Conservation (phyloP, 2,888 invertebrate species). For the Molorchus minor region DNA sequence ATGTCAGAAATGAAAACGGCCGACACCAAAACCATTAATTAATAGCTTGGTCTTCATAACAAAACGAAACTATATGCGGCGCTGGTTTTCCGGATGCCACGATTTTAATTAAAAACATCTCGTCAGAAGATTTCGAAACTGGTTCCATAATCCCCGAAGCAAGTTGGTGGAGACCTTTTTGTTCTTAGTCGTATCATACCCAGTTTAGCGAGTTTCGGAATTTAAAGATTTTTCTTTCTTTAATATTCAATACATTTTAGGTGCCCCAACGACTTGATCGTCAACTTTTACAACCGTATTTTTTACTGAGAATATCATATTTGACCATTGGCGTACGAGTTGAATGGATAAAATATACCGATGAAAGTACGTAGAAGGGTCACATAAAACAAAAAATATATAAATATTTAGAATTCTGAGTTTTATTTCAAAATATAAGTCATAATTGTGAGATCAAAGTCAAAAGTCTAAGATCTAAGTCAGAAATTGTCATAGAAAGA, state of each 20-base stretch:
- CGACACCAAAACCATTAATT: neutral
- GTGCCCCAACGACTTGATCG: slow-evolving; percentile 16
- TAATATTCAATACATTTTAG: slow-evolving; percentile 15
- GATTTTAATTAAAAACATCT: slow-evolving; percentile 19
- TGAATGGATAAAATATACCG: neutral
- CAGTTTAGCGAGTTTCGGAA: slow-evolving; percentile 23
- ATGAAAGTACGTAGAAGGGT: neutral
- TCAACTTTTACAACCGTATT: slow-evolving; percentile 20
- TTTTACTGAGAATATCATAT: slow-evolving; percentile 2
- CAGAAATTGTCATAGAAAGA: no score
- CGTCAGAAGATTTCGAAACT: slow-evolving; percentile 21
- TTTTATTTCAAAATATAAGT: no score
- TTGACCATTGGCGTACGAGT: neutral
- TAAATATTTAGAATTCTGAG: no score
- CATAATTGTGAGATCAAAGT: no score
- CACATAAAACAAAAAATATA: no score
- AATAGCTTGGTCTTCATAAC: neutral
- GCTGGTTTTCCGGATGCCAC: slow-evolving; percentile 20
- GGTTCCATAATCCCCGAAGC: slow-evolving; percentile 17
- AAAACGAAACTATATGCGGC: slow-evolving; percentile 3
- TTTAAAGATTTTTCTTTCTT: slow-evolving; percentile 24
- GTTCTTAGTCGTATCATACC: slow-evolving; percentile 23
- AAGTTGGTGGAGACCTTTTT: slow-evolving; percentile 17
- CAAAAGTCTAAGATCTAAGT: no score
- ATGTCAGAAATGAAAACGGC: neutral